phyloP scores from a whole-genome alignment of 2,888 invertebrate species.

The Ornithoptera priamus region DNA sequence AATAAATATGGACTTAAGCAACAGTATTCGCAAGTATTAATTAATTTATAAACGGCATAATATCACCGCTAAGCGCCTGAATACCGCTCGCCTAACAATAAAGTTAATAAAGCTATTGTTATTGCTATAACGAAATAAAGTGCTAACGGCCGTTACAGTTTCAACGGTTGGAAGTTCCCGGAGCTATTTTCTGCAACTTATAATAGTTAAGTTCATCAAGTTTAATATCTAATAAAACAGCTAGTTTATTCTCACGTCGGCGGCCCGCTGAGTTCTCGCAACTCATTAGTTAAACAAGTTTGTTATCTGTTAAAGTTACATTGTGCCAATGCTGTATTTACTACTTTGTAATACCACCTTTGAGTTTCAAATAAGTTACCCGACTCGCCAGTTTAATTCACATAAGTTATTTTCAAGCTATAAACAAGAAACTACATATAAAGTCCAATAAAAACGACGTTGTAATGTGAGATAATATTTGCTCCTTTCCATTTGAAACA shows the following conservation, averaged over 20 bases:
- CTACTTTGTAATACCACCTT: not conserved
- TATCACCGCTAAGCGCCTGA: not conserved
- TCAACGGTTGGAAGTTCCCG: not conserved
- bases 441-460: too few species aligned
- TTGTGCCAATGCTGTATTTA: not conserved
- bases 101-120: not conserved
- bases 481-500: too few species aligned
- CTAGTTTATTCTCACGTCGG: slow-evolving; percentile 13
- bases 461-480: too few species aligned
- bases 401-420: too few species aligned
- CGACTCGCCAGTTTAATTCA: too few species aligned
- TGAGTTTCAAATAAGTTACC: not conserved
- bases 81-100: not conserved
- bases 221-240: slow-evolving; percentile 18
- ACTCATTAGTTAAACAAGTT: slow-evolving; percentile 14
- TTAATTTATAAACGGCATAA: not conserved
- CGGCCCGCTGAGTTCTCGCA: not conserved
- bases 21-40: not conserved
- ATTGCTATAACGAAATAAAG: not conserved
- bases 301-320: slow-evolving; percentile 15
- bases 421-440: too few species aligned
- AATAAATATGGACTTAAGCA: not conserved
- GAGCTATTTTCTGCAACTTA: slow-evolving; percentile 6
- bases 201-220: slow-evolving; percentile 15
- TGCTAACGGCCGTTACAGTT: not conserved